Conservation (phyloP, 2,888 invertebrate species). For the Hyppa rectilinea region DNA sequence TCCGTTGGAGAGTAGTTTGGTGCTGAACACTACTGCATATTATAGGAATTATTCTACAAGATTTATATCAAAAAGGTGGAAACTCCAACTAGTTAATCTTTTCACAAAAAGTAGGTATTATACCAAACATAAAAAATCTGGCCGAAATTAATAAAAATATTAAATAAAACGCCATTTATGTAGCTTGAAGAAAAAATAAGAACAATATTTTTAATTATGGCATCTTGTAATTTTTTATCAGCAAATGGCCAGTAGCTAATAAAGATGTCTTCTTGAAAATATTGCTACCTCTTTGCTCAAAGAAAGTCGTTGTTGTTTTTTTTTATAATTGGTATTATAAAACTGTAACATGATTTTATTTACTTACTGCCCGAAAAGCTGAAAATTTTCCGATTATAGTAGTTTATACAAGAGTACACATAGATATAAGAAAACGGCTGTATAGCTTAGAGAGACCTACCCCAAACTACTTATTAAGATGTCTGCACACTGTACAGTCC, state of each 20-base stretch:
- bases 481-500: slow-evolving; percentile 1
- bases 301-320: not conserved
- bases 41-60: not conserved
- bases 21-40: not conserved
- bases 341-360: no score
- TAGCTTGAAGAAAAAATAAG: not conserved
- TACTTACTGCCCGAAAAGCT: not conserved
- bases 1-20: no score
- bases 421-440: no score
- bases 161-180: not conserved
- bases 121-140: no score
- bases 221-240: not conserved
- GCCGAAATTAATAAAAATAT: not conserved
- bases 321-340: not conserved
- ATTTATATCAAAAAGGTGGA: not conserved
- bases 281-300: not conserved
- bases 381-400: not conserved
- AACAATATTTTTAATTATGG: not conserved
- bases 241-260: slow-evolving; percentile 8
- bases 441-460: no score
- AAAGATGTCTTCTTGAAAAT: not conserved
- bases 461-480: no score
- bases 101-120: not conserved
- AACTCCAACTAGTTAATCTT: not conserved
- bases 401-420: no score